Percentiles rank a stretch among this genome's conserved stretches.
Conservation (phyloP, 2,888 invertebrate genomes). For the Ernsta delagoae region DNA sequence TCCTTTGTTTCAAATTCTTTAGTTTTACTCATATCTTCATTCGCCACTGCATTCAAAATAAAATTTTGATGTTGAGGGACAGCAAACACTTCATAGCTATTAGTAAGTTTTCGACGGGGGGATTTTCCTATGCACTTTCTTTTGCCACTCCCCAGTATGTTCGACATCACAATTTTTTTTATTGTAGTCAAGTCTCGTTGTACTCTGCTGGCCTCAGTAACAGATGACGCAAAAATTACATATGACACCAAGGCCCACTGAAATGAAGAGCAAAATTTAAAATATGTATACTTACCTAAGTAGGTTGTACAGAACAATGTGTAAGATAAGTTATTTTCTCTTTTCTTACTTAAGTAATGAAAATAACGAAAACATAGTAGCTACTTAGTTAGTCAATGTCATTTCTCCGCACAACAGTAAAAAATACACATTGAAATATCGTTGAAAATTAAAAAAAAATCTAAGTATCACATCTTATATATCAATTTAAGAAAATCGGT, state of each 20-base stretch:
- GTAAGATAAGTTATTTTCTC: too few species aligned
- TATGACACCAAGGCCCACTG: conserved; percentile 3
- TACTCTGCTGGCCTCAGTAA: neutral
- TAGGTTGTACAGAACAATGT: too few species aligned
- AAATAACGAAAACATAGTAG: too few species aligned
- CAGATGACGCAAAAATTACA: neutral
- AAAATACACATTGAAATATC: too few species aligned
- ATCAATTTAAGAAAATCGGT: too few species aligned
- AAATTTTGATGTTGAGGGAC: neutral
- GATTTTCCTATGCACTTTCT: conserved; percentile 1
- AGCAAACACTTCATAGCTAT: neutral
- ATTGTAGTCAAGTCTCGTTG: conserved; percentile 12
- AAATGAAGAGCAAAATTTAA: neutral
- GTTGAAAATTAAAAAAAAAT: too few species aligned
- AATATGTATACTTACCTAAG: too few species aligned
- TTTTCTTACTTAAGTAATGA: too few species aligned
- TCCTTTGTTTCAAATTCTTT: neutral
- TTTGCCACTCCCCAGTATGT: neutral
- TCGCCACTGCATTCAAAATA: neutral
- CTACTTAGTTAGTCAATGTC: too few species aligned
- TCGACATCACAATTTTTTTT: conserved; percentile 9
- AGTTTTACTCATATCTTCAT: neutral
- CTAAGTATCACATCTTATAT: too few species aligned
- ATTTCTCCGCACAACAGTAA: too few species aligned
- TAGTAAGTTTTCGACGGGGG: neutral